phyloP scores from a whole-genome alignment of 2,113 vertebrate genomes.

The Spea multiplicata region DNA sequence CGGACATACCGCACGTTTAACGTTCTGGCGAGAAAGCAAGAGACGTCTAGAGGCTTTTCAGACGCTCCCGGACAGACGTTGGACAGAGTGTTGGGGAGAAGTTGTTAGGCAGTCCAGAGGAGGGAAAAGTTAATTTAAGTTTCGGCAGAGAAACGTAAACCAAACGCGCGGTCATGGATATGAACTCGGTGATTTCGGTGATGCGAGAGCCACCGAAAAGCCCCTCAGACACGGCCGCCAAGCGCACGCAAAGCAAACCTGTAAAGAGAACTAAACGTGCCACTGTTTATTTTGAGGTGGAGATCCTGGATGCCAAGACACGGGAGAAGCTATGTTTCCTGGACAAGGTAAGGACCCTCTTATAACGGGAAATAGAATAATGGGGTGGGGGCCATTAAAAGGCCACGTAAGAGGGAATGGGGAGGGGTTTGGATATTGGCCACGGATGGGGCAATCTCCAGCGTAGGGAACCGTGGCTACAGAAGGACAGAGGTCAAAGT shows the following conservation, averaged over 20 bases:
- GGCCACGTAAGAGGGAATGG: not conserved
- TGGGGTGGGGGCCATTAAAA: not conserved
- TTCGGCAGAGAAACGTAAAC: not conserved
- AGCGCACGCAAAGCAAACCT: constrained; percentile 54
- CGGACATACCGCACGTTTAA: not conserved
- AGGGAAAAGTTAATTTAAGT: not conserved
- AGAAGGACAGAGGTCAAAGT: too few species aligned
- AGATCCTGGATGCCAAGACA: constrained; percentile 91
- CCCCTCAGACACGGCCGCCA: constrained; percentile 29
- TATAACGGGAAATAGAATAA: not conserved
- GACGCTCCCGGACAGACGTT: not conserved
- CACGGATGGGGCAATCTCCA: not conserved
- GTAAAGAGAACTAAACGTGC: constrained; percentile 84
- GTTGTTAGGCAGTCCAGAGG: not conserved
- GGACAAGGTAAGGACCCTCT: constrained; percentile 78
- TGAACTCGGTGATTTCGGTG: constrained; percentile 72
- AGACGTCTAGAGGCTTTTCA: not conserved
- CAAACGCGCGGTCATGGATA: constrained; percentile 58
- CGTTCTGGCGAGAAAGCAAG: not conserved
- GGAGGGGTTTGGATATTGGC: not conserved
- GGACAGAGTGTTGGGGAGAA: not conserved
- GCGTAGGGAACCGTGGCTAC: too few species aligned
- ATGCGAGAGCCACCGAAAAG: constrained; percentile 61
- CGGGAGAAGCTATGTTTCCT: constrained; percentile 95
- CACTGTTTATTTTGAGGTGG: constrained; percentile 95